Evolutionary conservation across 2,113 vertebrate genomes (phyloP), one percentile per base, ranked within the genome.

Genomic region (Takifugu flavidus): DNA sequence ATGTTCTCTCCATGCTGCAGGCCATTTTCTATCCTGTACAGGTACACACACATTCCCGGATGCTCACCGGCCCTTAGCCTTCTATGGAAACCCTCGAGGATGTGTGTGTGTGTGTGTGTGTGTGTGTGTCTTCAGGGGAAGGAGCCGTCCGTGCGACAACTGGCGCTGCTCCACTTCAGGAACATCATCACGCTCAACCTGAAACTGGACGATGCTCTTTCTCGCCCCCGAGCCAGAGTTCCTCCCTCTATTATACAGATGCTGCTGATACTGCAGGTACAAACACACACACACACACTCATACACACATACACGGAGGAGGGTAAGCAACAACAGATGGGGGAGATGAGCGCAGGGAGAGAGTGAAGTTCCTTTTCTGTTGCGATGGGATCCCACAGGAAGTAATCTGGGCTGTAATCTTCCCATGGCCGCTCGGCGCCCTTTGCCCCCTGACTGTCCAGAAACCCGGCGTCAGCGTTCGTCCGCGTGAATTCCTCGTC

Each of bases 21-120:
- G 97, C 96, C 72, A 95, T 99, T 79, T 99, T 99, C 92, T 95
- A 95, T 70, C 97, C 97, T 0, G 96, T 99, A 10, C 97, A 99
- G 96, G 97, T 96, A 78, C 25, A 27, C 14, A 28, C 34, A 64
- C 31, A 50, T 25, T 39, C 14, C 31, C 45, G 27, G 25, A 25
- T 25, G 42, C 25, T 28, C 6, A 31, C 13, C 34, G 8, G 8
- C 42, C 29, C n/a, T 2, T 26, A n/a, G 25, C 45, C 4, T 43
- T 5, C 27, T 25, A 0, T 20, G 0, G 56, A 26, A 64, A 25
- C 4, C 15, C 45, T 11, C 20, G 11, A 3, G 20, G 10, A 25
- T 25, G 2, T 10, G 49, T 42, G 6, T 4, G 20, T 43, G 51
- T 29, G 67, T 49, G 68, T 43, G 3, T 39, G n/a, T 61, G 5